Base-by-base conservation (phyloP, 2,797 vertebrate species). In the Anableps anableps region DNA sequence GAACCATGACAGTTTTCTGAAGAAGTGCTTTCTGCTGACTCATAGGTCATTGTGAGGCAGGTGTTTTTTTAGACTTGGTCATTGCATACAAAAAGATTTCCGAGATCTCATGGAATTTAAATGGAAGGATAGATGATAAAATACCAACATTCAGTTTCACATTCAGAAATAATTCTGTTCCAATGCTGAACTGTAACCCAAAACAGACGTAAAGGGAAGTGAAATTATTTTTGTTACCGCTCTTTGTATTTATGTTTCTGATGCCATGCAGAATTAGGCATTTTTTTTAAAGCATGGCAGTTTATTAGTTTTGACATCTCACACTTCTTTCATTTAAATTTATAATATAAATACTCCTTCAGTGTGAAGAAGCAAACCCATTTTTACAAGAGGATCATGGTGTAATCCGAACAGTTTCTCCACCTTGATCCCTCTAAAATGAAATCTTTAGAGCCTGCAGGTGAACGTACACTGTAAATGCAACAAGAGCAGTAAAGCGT, bases 371-470 rank as follows among this genome's bases (percentile, higher is more conserved):
- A 72, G 14, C 43, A 72, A 45, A 29, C n/a, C 26, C 41, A 72
- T 29, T 29, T 72, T 72, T 45, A 72, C 14, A 47, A 72, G 68
- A 23, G 68, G 68, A 72, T 47, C 68, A 45, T 47, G 68, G 14
- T 72, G 26, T 72, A 47, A 72, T 72, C 48, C 47, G 5, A 31
- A 74, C 72, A 74, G 11, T 51, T 34, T 36, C 11, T 51, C 47
- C 72, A 23, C 29, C 72, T 23, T 74, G 48, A 50, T 53, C 34
- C 34, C 10, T 74, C 31, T 53, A 26, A 74, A 74, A 74, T 51
- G 11, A 50, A 74, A 74, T 72, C 26, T 72, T 72, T 72, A 72
- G 43, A 45, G 68, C 43, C 43, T 72, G n/a, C 68, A 47, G n/a
- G 55, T 76, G 55, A 76, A 76, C 29, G 2, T 60, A 29, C 74